A percentile compares a stretch with the other conserved stretches of the same genome.
Evolutionary conservation across 2,113 vertebrate species (phyloP).

Genomic region (Pollachius pollachius): DNA sequence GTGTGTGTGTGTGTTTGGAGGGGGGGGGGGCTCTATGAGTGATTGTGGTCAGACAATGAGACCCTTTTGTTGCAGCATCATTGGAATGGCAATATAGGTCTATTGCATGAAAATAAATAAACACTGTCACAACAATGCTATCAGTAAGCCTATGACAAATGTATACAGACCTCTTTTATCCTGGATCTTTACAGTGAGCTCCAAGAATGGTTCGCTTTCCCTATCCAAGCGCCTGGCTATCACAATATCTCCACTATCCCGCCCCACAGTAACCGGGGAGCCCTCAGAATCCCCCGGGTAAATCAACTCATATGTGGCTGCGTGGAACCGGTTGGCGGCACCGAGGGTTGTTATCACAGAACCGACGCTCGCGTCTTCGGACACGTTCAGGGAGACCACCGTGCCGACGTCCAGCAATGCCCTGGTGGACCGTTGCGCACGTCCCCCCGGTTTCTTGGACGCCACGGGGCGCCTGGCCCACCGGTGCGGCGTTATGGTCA

Average conservation of each 20-base stretch:
- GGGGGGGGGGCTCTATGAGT: no score
- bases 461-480: slow-evolving; percentile 49
- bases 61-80: no score
- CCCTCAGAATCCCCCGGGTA: slow-evolving; percentile 66
- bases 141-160: slow-evolving; percentile 3
- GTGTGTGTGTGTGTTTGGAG: no score
- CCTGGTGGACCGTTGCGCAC: slow-evolving; percentile 56
- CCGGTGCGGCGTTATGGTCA: slow-evolving; percentile 72
- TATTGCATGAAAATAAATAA: neutral
- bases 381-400: slow-evolving; percentile 70
- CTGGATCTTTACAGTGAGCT: slow-evolving; percentile 80
- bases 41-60: no score
- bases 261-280: slow-evolving; percentile 75
- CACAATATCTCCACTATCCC: slow-evolving; percentile 78
- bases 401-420: slow-evolving; percentile 64
- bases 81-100: no score
- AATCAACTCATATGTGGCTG: slow-evolving; percentile 77
- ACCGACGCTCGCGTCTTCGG: slow-evolving; percentile 78
- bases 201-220: slow-evolving; percentile 74
- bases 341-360: slow-evolving; percentile 72
- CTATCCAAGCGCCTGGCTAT: slow-evolving; percentile 77
- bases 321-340: slow-evolving; percentile 64
- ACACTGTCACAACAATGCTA: neutral
- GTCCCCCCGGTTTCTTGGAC: slow-evolving; percentile 10
- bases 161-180: slow-evolving; percentile 78